A percentile compares a stretch with the other conserved stretches of the same genome.
Evolutionary conservation across 1,140 invertebrate genomes (phyloP).

Genomic region (Bombus consobrinus): DNA sequence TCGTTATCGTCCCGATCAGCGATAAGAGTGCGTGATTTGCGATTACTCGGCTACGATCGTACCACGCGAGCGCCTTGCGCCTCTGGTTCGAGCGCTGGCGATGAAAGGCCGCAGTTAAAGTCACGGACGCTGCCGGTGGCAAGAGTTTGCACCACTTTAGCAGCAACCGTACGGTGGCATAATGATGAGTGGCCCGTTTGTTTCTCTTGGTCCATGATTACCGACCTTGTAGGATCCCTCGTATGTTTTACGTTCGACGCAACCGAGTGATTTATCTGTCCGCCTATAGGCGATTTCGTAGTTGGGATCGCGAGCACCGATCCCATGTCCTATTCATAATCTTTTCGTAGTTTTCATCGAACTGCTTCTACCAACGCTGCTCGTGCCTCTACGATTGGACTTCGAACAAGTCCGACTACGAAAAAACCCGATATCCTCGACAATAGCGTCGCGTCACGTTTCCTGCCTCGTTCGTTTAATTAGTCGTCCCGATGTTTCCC

Average conservation of each 20-base stretch:
- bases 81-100: not conserved
- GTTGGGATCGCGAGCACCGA: not conserved
- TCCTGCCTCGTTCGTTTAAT: constrained; percentile 48
- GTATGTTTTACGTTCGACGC: constrained; percentile 51
- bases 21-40: not conserved
- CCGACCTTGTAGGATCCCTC: constrained; percentile 42
- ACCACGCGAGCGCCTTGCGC: not conserved
- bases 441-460: constrained; percentile 48
- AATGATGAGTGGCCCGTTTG: constrained; percentile 61
- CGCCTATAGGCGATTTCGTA: not conserved
- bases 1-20: not conserved
- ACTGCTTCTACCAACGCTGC: not conserved
- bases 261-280: constrained; percentile 55
- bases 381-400: not conserved
- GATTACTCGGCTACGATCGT: constrained; percentile 35
- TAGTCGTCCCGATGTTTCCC: constrained; percentile 32
- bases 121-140: constrained; percentile 36
- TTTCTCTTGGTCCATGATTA: constrained; percentile 55
- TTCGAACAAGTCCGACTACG: not conserved
- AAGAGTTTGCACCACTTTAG: constrained; percentile 49
- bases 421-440: constrained; percentile 22
- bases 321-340: constrained; percentile 6
- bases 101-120: constrained; percentile 51
- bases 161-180: constrained; percentile 51
- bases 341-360: constrained; percentile 24